Base-by-base conservation (phyloP, 2,113 vertebrate genomes). In the Chrysochloris asiatica region DNA sequence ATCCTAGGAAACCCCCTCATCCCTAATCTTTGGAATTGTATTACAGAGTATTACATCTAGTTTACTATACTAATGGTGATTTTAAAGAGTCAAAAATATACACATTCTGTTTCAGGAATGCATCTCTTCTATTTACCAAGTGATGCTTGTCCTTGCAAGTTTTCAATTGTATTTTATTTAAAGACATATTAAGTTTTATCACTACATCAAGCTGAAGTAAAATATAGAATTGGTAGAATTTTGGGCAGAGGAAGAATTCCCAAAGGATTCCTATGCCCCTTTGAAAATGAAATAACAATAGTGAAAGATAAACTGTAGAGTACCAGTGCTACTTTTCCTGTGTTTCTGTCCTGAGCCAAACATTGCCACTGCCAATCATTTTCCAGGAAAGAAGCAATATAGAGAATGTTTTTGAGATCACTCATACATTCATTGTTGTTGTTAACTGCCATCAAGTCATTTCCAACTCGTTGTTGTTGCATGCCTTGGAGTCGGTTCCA, bases 301-400 rank as follows among this genome's bases (percentile, higher is more conserved):
- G 94, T 96, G 93, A 67, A 97, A 96, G 88, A 94, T 94, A 95
- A 96, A 96, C 91, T 93, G 77, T 77, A 90, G 95, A 95, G 95
- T 94, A 79, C 90, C 94, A 95, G 72, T 59, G 41, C 75, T 77
- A 48, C 52, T 48, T 79, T 83, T 83, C 28, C 59, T 61, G 54
- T 83, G 76, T 87, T 75, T 95, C 81, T 96, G 71, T 95, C 86
- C 83, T 77, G 75, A 95, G 95, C 59, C 95, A 95, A 87, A 76
- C 93, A 75, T 93, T 87, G 88, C 28, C 61, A 14, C 56, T 65
- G 89, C 43, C 89, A 92, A 87, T 93, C 89, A 94, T 56, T 83
- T 50, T 54, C 38, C 50, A 79, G 61, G 30, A 77, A 88, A 84
- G 72, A 85, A 93, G 73, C 4, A 71, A 47, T 61, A 22, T 16